Base-by-base conservation (phyloP, 2,888 invertebrate species). In the Anoplius nigerrimus region DNA sequence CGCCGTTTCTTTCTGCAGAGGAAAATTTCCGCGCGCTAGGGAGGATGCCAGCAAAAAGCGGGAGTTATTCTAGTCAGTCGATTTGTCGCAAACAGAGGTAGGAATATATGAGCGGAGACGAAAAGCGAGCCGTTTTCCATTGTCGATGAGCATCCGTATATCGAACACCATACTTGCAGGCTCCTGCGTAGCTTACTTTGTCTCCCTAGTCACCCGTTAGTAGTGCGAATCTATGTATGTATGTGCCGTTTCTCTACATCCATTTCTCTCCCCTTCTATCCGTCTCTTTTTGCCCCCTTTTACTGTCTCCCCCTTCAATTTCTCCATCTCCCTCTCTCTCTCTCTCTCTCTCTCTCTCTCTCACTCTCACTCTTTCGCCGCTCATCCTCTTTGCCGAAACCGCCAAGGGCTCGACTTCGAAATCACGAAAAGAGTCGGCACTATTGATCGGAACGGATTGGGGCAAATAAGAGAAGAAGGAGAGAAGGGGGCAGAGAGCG, bases 401-500 rank as follows among this genome's bases (percentile, higher is more conserved):
- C 34, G 34, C 34, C 34, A 13, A 34, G 34, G 34, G 34, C 34
- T 34, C 34, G 34, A 34, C 68, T 71, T 63, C 42, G 60, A 13
- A 68, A 68, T 71, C 68, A 60, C 64, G 63, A 34, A 34, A 34
- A 34, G 63, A 53, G 57, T 56, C 46, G 67, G 60, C 48, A 54
- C 56, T 68, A 71, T 71, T 60, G 71, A 71, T 71, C 71, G 64
- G 21, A 42, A 34, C 21, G 68, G 43, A 55, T 48, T 54, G 18
- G 15, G 45, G 62, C 69, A 69, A 72, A 69, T 69, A 72, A 59
- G 54, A 57, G 65, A 53, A 16, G 53, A 56, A 20, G 46, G 15
- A 22, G 56, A 18, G 20, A n/a, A 20, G 46, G 59, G 16, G 42
- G 22, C 4, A n/a, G n/a, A n/a, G n/a, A n/a, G n/a, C n/a, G n/a